Evolutionary conservation across 2,888 invertebrate species (phyloP).

Genomic region (Drosophila seclusa): DNA sequence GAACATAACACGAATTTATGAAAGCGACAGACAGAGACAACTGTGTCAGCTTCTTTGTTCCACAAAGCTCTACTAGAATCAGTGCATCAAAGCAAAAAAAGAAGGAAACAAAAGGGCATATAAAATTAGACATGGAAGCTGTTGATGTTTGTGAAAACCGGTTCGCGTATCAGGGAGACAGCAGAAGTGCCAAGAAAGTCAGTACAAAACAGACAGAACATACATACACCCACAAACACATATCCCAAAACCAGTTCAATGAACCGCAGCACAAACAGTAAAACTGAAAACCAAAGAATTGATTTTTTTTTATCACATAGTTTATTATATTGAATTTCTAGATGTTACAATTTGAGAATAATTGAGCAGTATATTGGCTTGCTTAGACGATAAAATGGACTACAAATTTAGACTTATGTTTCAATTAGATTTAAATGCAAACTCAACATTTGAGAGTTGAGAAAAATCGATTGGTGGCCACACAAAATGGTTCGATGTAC

Average conservation of each 20-base stretch:
- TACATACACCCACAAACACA: neutral
- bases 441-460: constrained; percentile 17
- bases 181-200: constrained; percentile 36
- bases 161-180: constrained; percentile 50
- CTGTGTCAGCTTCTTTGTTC: constrained; percentile 42
- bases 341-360: constrained; percentile 46
- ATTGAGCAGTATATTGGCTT: constrained; percentile 64
- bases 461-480: constrained; percentile 60
- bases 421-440: constrained; percentile 57
- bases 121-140: constrained; percentile 32
- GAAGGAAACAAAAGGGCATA: constrained; percentile 5
- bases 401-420: constrained; percentile 12
- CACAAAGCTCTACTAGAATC: constrained; percentile 20
- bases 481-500: neutral
- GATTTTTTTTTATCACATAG: constrained; percentile 50
- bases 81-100: constrained; percentile 17
- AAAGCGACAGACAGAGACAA: constrained; percentile 19
- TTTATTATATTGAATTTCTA: constrained; percentile 49
- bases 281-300: constrained; percentile 9
- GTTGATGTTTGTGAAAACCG: constrained; percentile 43
- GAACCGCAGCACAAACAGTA: constrained; percentile 46
- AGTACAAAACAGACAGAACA: constrained; percentile 1
- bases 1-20: constrained; percentile 44
- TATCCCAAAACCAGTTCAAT: constrained; percentile 65
- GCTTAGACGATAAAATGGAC: constrained; percentile 8